Evolutionary conservation across 1,140 invertebrate genomes (phyloP).

Genomic region (Zophobas morio): DNA sequence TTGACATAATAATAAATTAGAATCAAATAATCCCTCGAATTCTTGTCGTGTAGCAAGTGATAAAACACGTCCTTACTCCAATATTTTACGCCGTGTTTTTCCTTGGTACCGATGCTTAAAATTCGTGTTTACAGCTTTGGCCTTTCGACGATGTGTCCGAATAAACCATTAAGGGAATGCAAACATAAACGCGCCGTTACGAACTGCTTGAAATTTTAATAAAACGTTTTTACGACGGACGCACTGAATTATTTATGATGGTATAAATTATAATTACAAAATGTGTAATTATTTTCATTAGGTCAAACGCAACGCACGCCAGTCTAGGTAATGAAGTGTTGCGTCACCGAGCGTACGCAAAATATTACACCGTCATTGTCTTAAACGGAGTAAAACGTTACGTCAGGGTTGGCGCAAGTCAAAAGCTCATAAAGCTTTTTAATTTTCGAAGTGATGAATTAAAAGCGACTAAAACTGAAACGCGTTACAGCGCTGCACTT

Average conservation of each 20-base stretch:
- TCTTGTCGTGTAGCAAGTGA: no score
- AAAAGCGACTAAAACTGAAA: no score
- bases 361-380: constrained; percentile 5
- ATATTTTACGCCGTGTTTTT: no score
- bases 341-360: constrained; percentile 14
- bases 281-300: constrained; percentile 37
- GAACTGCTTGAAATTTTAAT: constrained; percentile 29
- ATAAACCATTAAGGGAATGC: constrained; percentile 18
- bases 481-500: no score
- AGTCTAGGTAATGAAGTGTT: constrained; percentile 16
- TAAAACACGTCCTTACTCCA: no score
- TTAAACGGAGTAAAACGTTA: not conserved
- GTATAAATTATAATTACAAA: constrained; percentile 34
- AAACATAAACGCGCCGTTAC: constrained; percentile 14
- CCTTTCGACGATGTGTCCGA: not conserved
- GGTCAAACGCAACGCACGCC: constrained; percentile 33
- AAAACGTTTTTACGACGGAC: constrained; percentile 29
- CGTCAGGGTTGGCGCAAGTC: no score
- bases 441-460: no score
- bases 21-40: no score
- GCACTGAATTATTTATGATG: constrained; percentile 35
- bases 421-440: no score
- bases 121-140: not conserved
- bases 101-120: no score
- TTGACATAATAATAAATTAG: no score